Percentiles rank a stretch among this genome's conserved stretches.
phyloP scores from a whole-genome alignment of 2,888 invertebrate species.

The Tachystola acroxantha region DNA sequence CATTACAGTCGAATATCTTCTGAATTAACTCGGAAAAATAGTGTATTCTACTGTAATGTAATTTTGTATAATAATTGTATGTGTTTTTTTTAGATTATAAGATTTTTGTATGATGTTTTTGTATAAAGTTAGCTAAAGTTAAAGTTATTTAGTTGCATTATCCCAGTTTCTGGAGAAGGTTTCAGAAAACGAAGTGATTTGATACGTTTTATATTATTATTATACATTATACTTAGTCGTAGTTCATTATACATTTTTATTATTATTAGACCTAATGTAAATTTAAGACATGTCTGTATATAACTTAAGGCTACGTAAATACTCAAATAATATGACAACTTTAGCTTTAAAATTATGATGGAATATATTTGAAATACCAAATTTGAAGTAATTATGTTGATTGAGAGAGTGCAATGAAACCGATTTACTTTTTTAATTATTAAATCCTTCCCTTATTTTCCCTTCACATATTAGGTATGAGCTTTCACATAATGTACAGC shows the following conservation, averaged over 20 bases:
- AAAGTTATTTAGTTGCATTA: constrained; percentile 8
- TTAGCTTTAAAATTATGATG: constrained; percentile 9
- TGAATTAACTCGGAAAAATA: too few species aligned
- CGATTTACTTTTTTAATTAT: too few species aligned
- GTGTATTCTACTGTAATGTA: too few species aligned
- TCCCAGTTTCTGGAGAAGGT: constrained; percentile 18
- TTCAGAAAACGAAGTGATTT: constrained; percentile 31
- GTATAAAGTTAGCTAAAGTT: constrained; percentile 12
- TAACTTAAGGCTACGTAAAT: constrained; percentile 4
- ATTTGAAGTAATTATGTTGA: not conserved
- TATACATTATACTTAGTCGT: constrained; percentile 19
- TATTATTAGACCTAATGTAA: constrained; percentile 8
- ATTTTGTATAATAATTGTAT: too few species aligned
- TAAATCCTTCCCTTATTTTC: too few species aligned
- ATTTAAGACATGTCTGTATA: constrained; percentile 1
- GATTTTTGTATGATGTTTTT: constrained; percentile 14
- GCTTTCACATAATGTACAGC: too few species aligned
- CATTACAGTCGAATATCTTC: too few species aligned
- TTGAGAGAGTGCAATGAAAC: constrained; percentile 3
- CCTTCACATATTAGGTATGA: too few species aligned
- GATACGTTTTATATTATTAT: constrained; percentile 18
- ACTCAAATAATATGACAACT: constrained; percentile 11
- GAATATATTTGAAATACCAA: constrained; percentile 4
- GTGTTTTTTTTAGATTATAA: constrained; percentile 10
- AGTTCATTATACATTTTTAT: constrained; percentile 20